phyloP scores from a whole-genome alignment of 2,888 invertebrate genomes.

The Trichogramma dendrolimi region DNA sequence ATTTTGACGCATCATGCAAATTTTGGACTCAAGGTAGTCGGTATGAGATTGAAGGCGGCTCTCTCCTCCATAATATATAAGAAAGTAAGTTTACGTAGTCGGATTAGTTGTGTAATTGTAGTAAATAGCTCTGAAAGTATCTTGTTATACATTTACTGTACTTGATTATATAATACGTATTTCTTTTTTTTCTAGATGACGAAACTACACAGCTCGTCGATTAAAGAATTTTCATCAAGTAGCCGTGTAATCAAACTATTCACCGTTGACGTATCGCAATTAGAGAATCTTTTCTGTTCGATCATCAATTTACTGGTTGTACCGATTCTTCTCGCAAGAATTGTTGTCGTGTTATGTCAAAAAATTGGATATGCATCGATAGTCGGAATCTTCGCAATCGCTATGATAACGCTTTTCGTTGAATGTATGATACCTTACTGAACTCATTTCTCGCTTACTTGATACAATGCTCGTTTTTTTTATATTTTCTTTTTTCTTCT shows the following conservation, averaged over 20 bases:
- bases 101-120: no score
- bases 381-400: slow-evolving; percentile 59
- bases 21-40: slow-evolving; percentile 61
- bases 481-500: neutral
- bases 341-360: slow-evolving; percentile 58
- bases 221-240: slow-evolving; percentile 46
- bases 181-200: slow-evolving; percentile 18
- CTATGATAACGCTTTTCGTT: slow-evolving; percentile 53
- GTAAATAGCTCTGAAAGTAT: no score
- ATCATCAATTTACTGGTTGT: slow-evolving; percentile 76
- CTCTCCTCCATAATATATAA: slow-evolving; percentile 74
- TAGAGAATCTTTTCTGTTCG: slow-evolving; percentile 67
- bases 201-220: slow-evolving; percentile 43
- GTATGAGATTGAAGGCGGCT: slow-evolving; percentile 74
- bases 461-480: no score
- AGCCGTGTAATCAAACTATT: slow-evolving; percentile 79
- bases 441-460: no score
- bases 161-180: neutral
- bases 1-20: slow-evolving; percentile 64
- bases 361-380: slow-evolving; percentile 57
- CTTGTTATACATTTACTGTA: neutral
- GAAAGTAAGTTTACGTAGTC: slow-evolving; percentile 59
- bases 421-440: slow-evolving; percentile 47
- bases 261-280: slow-evolving; percentile 78
- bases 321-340: slow-evolving; percentile 67